Evolutionary conservation across 37 sponge, comb jelly and placozoan genomes (phyloP).

Genomic region (Hexactinellida sp.): DNA sequence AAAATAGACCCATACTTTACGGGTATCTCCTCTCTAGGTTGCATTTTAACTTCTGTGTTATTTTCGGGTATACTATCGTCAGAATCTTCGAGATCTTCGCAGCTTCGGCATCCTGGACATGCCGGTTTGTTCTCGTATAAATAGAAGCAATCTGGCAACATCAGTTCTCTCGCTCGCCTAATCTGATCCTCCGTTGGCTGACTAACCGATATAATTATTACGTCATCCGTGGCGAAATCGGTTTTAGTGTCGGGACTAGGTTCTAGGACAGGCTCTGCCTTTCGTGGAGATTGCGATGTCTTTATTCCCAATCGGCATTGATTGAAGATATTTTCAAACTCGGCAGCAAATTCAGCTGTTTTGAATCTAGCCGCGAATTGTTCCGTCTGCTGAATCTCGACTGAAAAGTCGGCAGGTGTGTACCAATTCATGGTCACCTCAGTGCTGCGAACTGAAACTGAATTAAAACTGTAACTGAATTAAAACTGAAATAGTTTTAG

Average conservation of each 20-base stretch:
- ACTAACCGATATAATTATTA: constrained; percentile 34
- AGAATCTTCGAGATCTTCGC: constrained; percentile 27
- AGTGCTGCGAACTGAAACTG: constrained; percentile 22
- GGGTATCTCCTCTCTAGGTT: neutral
- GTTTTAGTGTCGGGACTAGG: neutral
- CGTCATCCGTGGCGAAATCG: constrained; percentile 27
- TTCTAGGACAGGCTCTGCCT: neutral
- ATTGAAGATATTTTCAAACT: constrained; percentile 53
- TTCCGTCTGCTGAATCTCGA: constrained; percentile 49
- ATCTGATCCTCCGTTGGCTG: constrained; percentile 41
- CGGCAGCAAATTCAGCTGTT: constrained; percentile 32
- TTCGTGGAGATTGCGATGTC: neutral
- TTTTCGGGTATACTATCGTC: neutral
- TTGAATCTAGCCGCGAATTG: constrained; percentile 65
- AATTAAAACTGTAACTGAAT: too few species aligned
- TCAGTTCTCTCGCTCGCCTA: constrained; percentile 23
- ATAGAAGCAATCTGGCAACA: constrained; percentile 61
- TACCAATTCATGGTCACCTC: constrained; percentile 64
- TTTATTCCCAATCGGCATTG: neutral
- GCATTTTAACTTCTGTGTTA: neutral
- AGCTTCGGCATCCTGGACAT: constrained; percentile 71
- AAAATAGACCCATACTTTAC: neutral
- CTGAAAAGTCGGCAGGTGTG: constrained; percentile 60
- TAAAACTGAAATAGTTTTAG: too few species aligned
- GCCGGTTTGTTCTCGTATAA: constrained; percentile 40